phyloP scores from a whole-genome alignment of 2,113 vertebrate species.

The Triplophysa rosa region DNA sequence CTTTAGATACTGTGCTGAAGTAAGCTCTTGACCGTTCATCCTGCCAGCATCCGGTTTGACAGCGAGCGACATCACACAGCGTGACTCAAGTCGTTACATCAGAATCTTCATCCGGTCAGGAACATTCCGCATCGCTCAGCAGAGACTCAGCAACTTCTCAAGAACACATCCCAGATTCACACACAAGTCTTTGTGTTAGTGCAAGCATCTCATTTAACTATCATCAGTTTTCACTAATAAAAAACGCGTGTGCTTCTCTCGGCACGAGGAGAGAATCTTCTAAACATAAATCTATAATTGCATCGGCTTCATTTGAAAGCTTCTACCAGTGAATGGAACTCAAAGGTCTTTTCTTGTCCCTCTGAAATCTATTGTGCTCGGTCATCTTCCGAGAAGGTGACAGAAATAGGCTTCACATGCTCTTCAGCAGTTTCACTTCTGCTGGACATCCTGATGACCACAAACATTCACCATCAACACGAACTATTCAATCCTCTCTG shows the following conservation, averaged over 20 bases:
- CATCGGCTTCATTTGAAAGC: no score
- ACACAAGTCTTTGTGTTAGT: no score
- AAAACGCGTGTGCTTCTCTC: no score
- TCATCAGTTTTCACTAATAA: no score
- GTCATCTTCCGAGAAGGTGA: not conserved
- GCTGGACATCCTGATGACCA: not conserved
- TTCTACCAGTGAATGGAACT: no score
- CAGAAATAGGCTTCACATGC: not conserved
- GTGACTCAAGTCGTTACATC: not conserved
- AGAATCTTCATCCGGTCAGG: not conserved
- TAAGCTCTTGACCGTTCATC: no score
- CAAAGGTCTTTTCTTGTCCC: not conserved
- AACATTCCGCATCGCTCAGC: constrained; percentile 19
- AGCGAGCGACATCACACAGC: not conserved
- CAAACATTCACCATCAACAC: not conserved
- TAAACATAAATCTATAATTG: no score
- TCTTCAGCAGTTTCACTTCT: constrained; percentile 23
- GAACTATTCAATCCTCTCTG: not conserved
- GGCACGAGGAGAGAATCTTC: no score
- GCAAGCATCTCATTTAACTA: no score
- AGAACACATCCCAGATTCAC: not conserved
- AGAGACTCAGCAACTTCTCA: constrained; percentile 7
- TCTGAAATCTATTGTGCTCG: not conserved
- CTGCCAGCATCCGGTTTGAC: not conserved
- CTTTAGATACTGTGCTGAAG: no score